Base-by-base conservation (phyloP, 2,888 invertebrate genomes). In the Polydrusus tereticollis region DNA sequence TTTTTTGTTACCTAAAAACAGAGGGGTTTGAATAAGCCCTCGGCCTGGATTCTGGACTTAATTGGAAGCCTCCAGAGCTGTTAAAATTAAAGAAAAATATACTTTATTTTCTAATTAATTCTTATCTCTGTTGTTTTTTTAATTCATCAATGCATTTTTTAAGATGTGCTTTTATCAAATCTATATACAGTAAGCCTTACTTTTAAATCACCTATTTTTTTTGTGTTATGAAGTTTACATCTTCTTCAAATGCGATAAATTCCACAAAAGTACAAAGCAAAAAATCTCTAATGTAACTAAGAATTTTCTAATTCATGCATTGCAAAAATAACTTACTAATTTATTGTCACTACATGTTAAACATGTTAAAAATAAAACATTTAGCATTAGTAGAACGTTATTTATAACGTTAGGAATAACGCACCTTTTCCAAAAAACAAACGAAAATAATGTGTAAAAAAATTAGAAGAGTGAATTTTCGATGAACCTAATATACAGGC, bases 11-110 rank as follows among this genome's bases (percentile, higher is more conserved):
- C 75, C 75, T 75, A 74, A 74, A 74, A 64, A 75, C 73, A 21
- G 75, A 75, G 16, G 75, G 75, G 63, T 75, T 75, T 64, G 75
- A 75, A 66, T 72, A 72, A 69, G 75, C 75, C 50, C 75, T 74
- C 18, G 75, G 75, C 29, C 75, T 64, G 26, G 70, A 69, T 63
- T 75, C 75, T 26, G 75, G 75, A 75, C 75, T 75, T 62, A 75
- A 64, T 60, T 74, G 75, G 70, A 72, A 75, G 66, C 75, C 72
- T 52, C 72, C 66, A 57, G 72, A 75, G 60, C 74, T 74, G 73
- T 69, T 26, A 66, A 50, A 18, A 69, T 65, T 16, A 72, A 41
- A 65, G 20, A 73, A 69, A 73, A 72, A 47, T 16, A 52, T 26
- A 57, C 12, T 58, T 38, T 20, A 41, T 59, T 16, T 14, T 41